Evolutionary conservation across 2,888 invertebrate genomes (phyloP), one percentile per base, ranked within the genome.

Genomic region (Tanytarsus gracilentus): DNA sequence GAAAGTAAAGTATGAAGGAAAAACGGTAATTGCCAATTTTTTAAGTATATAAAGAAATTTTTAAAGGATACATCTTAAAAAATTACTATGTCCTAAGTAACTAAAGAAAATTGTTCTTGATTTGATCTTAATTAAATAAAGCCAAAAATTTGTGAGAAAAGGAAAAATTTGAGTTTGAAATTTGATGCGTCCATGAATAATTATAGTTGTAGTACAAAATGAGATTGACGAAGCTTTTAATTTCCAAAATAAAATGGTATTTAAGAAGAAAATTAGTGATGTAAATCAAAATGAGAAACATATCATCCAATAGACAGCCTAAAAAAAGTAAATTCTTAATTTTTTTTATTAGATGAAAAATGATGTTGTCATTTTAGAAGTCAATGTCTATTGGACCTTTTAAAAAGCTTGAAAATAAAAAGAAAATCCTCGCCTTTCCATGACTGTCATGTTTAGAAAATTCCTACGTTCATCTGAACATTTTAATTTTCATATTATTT

Each of bases 281-380:
- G 44, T 44, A 44, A 44, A 44, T 44, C 23, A 18, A 44, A 23
- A 44, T 33, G n/a, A 50, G 48, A 56, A 40, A 56, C 55, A 56
- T 56, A 56, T 56, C 55, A 56, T 56, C 40, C 39, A 27, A 56
- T 39, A 56, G 55, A 56, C 55, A 56, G 27, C 36, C 39, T 18
- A 14, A 40, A 40, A 40, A 40, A 40, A 33, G n/a, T 11, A n/a
- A n/a, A n/a, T n/a, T n/a, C n/a, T n/a, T 36, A 36, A 36, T 36
- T 36, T 36, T 14, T 36, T 36, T n/a, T 36, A n/a, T 14, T 23
- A 44, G 44, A 44, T 11, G n/a, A 18, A 40, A 44, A 44, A 44
- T 23, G 9, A 21, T 23, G 16, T 44, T 23, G 18, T 23, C 21
- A 44, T 44, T 16, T 44, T 11, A 44, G 21, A 44, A 44, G 23